Evolutionary conservation across 2,888 invertebrate species (phyloP), one percentile per base, ranked within the genome.

Genomic region (Polymixis flavicincta): DNA sequence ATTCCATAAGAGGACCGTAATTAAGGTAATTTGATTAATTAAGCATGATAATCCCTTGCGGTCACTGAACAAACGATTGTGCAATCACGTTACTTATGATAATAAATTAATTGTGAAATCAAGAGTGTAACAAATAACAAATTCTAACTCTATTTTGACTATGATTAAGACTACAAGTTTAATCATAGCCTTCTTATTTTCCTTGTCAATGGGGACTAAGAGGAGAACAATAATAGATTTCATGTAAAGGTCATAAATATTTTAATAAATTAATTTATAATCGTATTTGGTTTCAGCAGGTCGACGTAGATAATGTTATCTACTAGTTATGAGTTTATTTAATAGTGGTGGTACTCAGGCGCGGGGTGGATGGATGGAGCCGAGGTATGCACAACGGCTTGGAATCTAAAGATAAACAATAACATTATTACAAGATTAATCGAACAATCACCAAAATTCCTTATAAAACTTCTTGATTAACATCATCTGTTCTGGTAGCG

Each of bases 371-470:
- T 89, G 45, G 92, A 89, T 14, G 93, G 96, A 5, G 92, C 94
- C 0, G 94, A 94, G 82, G 93, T 94, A 84, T 94, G 95, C 0
- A 95, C 95, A 13, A 94, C 92, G 6, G 95, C 95, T 88, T 95
- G 94, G 88, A 95, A 95, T 57, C 95, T 95, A 91, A 77, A 92
- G 90, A 37, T 14, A 64, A 59, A 61, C 0, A 50, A n/a, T 37
- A 37, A 19, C 0, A 8, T 63, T 65, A 32, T 55, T 3, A 1
- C 32, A 4, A 6, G 9, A 42, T 68, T 25, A 32, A 45, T 50
- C 0, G 2, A 52, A 5, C 22, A 42, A 70, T 57, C 1, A 22
- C 2, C 19, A n/a, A 57, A 32, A 48, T 22, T 50, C 1, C 7
- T 22, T 50, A 11, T 1, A 11, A 14, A 17, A 19, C 13, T 32